Base-by-base conservation (phyloP, 2,797 vertebrate genomes). In the Crocidura indochinensis region DNA sequence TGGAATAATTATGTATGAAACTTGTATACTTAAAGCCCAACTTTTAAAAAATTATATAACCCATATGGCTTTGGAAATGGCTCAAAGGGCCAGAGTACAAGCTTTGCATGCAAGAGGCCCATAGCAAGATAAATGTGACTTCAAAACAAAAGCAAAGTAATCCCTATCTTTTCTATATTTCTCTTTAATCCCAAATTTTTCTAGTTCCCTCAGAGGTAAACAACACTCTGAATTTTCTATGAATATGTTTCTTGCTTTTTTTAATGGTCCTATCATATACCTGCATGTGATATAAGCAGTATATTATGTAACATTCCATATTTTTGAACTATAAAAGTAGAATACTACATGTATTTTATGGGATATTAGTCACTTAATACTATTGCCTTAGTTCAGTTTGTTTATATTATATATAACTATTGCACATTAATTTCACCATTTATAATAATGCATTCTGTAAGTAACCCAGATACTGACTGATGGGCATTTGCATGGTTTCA, bases 291-390 rank as follows among this genome's bases (percentile, higher is more conserved):
- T 26, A 60, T 64, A 53, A 74, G 62, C 12, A n/a, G 38, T 73
- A 22, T 44, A 17, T 47, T 67, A 24, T 51, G 80, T 87, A 29
- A 15, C 81, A 75, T 79, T 87, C 11, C 44, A 11, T 91, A 17
- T 53, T 80, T 88, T 84, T 47, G 10, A 78, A 73, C 82, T 71
- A 53, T 68, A 76, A 79, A 87, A 90, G 79, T 73, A n/a, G 3
- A 80, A 68, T 91, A 44, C 73, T 76, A 49, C 49, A 65, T 26
- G 0, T 91, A 38, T 93, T 94, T 91, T 86, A 88, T 81, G 56
- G n/a, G 10, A 72, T 22, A 29, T 62, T 62, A 51, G 10, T 46
- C 8, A 12, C 4, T 74, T 75, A n/a, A 20, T 17, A 31, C 82
- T 73, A n/a, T 7, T 64, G 17, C 19, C 51, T 91, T 88, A 77